Evolutionary conservation across 2,888 invertebrate genomes (phyloP), one percentile per base, ranked within the genome.

Genomic region (Drosophila mulleri): DNA sequence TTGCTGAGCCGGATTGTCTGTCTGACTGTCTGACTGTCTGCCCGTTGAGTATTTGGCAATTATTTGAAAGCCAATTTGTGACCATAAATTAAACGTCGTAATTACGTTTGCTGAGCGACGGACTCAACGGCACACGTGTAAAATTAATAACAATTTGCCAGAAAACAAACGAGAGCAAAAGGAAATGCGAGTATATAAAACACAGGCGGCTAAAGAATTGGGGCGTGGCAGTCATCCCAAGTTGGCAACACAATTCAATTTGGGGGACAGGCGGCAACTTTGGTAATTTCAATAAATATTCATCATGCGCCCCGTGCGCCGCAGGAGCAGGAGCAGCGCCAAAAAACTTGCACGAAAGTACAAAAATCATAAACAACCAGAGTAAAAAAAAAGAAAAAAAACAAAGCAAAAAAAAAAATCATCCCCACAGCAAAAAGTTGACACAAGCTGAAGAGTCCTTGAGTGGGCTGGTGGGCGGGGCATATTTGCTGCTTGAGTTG

Each of bases 141-240:
- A 91, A 87, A 92, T 92, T 91, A 91, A 92, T 92, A 92, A 90
- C 91, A 92, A 92, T 92, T 92, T 92, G 91, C 83, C 84, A 86
- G 83, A 83, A 47, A 37, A 1, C 14, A 37, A 14, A 37, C 4
- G 4, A 37, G 77, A 72, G 53, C 53, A 8, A 59, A 23, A 67
- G 0, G 39, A 69, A 29, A 29, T 8, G 29, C 7, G 29, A 64
- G n/a, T 44, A 48, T 54, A 26, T 50, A 44, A 58, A 63, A 4
- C 65, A 50, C 37, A 54, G 23, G 18, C 29, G 64, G 50, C 35
- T 23, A 53, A 56, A 47, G 52, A 35, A 2, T 37, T 39, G 32
- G 35, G 18, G 39, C 3, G 47, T 45, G 68, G 72, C 39, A 75
- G 68, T 72, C 78, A 75, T 75, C 87, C 84, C 83, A 77, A 76